Evolutionary conservation across 1,140 invertebrate species (phyloP).

Genomic region (Drosophila arawakana): DNA sequence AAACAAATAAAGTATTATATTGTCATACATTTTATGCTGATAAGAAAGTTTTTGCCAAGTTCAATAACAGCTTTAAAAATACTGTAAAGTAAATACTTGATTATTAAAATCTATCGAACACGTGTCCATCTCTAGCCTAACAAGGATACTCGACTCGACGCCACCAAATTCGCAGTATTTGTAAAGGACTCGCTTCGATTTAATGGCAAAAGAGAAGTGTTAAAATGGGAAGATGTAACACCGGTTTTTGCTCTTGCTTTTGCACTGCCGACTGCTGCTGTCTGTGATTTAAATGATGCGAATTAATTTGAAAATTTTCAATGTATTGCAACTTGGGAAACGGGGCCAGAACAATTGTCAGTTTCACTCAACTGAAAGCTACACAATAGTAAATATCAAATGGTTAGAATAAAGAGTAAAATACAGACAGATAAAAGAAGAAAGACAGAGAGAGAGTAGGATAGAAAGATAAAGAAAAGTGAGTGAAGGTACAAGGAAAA

Average conservation of each 20-base stretch:
- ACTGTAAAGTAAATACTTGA: no score
- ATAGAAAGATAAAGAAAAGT: slow-evolving; percentile 8
- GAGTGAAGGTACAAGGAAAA: slow-evolving; percentile 56
- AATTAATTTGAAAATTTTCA: slow-evolving; percentile 75
- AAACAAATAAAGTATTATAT: no score
- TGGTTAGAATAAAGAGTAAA: neutral
- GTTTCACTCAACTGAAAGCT: slow-evolving; percentile 16
- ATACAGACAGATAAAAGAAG: neutral
- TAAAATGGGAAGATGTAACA: slow-evolving; percentile 10
- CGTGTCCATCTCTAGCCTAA: slow-evolving; percentile 25
- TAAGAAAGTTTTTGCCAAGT: no score
- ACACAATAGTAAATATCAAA: slow-evolving; percentile 2
- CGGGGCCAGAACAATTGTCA: slow-evolving; percentile 32
- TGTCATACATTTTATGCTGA: no score
- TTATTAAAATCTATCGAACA: neutral
- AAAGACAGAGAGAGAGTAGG: neutral
- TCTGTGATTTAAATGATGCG: slow-evolving; percentile 78
- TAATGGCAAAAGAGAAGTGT: slow-evolving; percentile 17
- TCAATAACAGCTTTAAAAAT: no score
- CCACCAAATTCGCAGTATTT: slow-evolving; percentile 17
- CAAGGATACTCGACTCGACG: slow-evolving; percentile 13
- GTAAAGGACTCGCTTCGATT: slow-evolving; percentile 54
- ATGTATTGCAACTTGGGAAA: slow-evolving; percentile 49
- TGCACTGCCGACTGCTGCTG: neutral
- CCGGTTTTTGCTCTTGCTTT: neutral